Conservation (phyloP, 2,888 invertebrate species). For the Lithophane ornitopus region DNA sequence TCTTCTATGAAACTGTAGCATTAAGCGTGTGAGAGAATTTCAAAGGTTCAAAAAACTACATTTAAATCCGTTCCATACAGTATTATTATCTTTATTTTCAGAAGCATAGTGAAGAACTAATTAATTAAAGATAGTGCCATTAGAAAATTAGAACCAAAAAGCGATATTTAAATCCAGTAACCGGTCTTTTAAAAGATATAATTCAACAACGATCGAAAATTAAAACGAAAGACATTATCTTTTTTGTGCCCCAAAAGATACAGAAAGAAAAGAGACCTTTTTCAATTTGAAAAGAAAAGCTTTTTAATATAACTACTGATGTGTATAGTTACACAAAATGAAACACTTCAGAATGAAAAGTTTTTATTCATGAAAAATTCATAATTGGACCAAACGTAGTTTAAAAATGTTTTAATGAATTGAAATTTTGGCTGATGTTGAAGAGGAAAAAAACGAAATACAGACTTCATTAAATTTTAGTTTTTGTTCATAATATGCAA, state of each 20-base stretch:
- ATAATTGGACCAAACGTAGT: constrained; percentile 7
- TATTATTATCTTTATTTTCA: not conserved
- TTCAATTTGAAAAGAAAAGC: constrained; percentile 1
- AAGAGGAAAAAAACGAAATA: not conserved
- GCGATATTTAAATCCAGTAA: not conserved
- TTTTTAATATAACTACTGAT: constrained; percentile 5
- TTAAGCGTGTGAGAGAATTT: not conserved
- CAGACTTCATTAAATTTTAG: constrained; percentile 12
- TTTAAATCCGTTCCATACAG: not conserved
- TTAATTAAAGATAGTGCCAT: too few relatives aligned
- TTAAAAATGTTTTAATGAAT: constrained; percentile 25
- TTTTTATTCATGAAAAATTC: constrained; percentile 9
- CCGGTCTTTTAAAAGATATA: not conserved
- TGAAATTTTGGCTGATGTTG: constrained; percentile 2
- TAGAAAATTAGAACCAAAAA: not conserved
- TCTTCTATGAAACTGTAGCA: not conserved
- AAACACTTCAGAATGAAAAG: constrained; percentile 13
- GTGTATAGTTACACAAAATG: not conserved
- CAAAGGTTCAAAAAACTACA: not conserved
- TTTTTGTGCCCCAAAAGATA: not conserved
- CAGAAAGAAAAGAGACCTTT: not conserved
- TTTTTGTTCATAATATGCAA: constrained; percentile 30
- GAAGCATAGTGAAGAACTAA: not conserved
- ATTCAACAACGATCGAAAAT: not conserved
- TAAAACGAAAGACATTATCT: constrained; percentile 3